Base-by-base conservation (phyloP, 2,888 invertebrate species). In the Herminia tarsipennalis region DNA sequence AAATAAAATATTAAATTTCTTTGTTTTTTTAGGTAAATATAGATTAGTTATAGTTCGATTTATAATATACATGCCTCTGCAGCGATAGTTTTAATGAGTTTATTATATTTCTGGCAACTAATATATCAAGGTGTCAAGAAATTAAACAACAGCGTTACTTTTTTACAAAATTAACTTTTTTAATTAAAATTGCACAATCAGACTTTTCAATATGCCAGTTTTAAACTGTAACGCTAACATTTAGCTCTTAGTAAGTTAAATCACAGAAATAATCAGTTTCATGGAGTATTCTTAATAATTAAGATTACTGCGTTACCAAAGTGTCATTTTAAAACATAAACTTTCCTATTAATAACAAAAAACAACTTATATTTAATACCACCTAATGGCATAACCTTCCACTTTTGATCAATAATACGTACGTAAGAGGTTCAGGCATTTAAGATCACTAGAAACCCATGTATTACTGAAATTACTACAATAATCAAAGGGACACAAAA, bases 211-310 rank as follows among this genome's bases (percentile, higher is more conserved):
- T 14, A 38, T 38, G 28, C 21, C 38, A 29, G 38, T 29, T 38
- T 38, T 10, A 38, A 38, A 38, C 29, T 29, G 38, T 34, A 38
- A 38, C 28, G 28, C 38, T 12, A 18, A 38, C 13, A 38, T 38
- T 28, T 14, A 38, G 3, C 21, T 38, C 38, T 38, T 34, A 34
- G 18, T 21, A 34, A 34, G 22, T 21, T 5, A 34, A 34, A 34
- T 34, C 34, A 34, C 34, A 34, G 34, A 22, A 34, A 34, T 34
- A 34, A 34, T 34, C 34, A 24, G 24, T 24, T n/a, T n/a, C n/a
- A n/a, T n/a, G n/a, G n/a, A n/a, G n/a, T n/a, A n/a, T n/a, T n/a
- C n/a, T n/a, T n/a, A n/a, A n/a, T n/a, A 24, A 1, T 24, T 24
- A 5, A 24, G 24, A 24, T 9, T 10, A 24, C 24, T 24, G 24